Evolutionary conservation across 2,797 vertebrate species (phyloP), one percentile per base, ranked within the genome.

Genomic region (Onychomys torridus): DNA sequence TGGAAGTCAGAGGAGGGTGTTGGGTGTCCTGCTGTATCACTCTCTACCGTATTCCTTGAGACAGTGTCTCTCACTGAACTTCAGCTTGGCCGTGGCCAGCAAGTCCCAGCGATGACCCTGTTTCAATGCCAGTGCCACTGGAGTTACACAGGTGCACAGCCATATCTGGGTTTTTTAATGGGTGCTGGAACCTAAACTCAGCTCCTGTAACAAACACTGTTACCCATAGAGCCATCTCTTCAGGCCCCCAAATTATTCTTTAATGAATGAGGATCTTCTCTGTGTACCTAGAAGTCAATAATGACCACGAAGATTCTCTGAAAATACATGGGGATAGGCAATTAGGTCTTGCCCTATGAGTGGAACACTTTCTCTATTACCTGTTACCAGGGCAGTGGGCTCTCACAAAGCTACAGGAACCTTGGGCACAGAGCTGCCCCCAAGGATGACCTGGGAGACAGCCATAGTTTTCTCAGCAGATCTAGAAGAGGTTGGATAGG

Each of bases 251-350:
- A 46, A 2, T 52, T 61, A 32, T 63, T 69, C 89, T n/a, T 49
- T 32, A 90, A 92, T 40, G 59, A 96, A 77, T 61, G 77, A 90
- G 84, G 82, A 65, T 10, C 21, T 34, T 69, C 67, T 76, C 57
- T 71, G 10, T 29, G 43, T 49, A 83, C 69, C 63, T 34, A 78
- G 52, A 93, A 93, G 65, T 83, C 84, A 89, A 71, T 65, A 84
- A 88, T 32, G n/a, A 86, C 11, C 32, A 29, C 13, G 7, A 63
- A 82, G 79, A 52, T 29, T 73, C 76, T 95, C 90, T 61, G 77
- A 82, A 67, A 90, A 69, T 34, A 29, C 52, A 17, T 27, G 79
- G 55, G 81, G 88, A 86, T 40, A 65, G 81, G 49, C 81, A 34
- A 59, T 40, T 10, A n/a, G 71, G 61, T 82, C n/a, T 76, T 29